phyloP scores from a whole-genome alignment of 2,888 invertebrate species.

The Meliscaeva auricollis region DNA sequence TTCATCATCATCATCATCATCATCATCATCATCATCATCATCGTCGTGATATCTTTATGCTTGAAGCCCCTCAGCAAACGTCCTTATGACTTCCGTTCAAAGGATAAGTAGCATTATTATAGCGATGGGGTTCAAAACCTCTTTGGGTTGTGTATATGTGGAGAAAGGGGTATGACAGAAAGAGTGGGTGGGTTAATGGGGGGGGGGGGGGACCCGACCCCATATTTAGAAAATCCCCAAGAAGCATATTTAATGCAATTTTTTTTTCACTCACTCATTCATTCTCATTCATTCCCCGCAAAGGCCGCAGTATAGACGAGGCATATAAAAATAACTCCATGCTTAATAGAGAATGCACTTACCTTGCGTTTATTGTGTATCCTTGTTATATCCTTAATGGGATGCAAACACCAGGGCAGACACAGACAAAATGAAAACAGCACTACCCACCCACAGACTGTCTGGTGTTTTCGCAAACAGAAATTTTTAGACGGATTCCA shows the following conservation, averaged over 20 bases:
- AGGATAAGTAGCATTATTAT: slow-evolving; percentile 54
- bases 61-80: slow-evolving; percentile 22
- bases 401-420: slow-evolving; percentile 54
- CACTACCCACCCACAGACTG: slow-evolving; percentile 34
- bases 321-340: slow-evolving; percentile 30
- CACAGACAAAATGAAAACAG: slow-evolving; percentile 1
- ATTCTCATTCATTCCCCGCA: neutral
- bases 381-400: slow-evolving; percentile 71
- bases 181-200: neutral
- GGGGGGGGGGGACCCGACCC: neutral
- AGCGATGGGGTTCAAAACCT: slow-evolving; percentile 26
- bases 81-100: slow-evolving; percentile 47
- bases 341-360: slow-evolving; percentile 74
- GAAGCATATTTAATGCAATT: slow-evolving; percentile 65
- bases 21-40: neutral
- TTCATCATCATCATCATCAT: neutral
- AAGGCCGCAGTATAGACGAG: neutral
- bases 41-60: slow-evolving; percentile 27
- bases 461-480: slow-evolving; percentile 33
- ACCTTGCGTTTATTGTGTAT: slow-evolving; percentile 72
- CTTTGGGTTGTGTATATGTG: neutral
- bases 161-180: neutral
- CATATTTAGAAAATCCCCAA: slow-evolving; percentile 45
- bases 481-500: slow-evolving; percentile 61
- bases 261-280: slow-evolving; percentile 7